Base-by-base conservation (phyloP, 2,797 vertebrate species). In the Lacerta viridis region DNA sequence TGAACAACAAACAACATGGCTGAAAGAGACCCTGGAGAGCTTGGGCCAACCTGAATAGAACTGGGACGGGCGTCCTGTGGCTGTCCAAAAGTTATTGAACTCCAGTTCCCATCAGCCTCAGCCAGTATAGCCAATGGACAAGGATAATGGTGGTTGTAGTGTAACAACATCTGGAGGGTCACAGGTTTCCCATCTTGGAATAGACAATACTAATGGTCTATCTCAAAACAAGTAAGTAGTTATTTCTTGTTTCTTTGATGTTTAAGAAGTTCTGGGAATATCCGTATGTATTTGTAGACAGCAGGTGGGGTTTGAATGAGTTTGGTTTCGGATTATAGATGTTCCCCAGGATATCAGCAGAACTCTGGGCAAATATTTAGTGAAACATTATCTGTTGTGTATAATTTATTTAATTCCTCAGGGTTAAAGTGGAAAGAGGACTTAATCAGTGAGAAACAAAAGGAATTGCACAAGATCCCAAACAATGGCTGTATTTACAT, bases 361-460 rank as follows among this genome's bases (percentile, higher is more conserved):
- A 79, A 81, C 74, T 33, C 27, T 81, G 39, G 29, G 18, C 55
- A 41, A 61, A 36, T 69, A 68, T 50, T 76, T 36, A 27, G 41
- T 68, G n/a, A 82, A 66, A 75, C 17, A 75, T n/a, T 68, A 68
- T 68, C 66, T 76, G n/a, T n/a, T 64, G 18, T 66, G 10, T 85
- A n/a, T 74, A 72, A 72, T 82, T 64, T 33, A 29, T 64, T 83
- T 76, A 50, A 64, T 76, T 33, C 71, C 20, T 75, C 9, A 75
- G 29, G 69, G 77, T 55, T 55, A 55, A 55, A 4, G 29, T 80
- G 20, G 33, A 25, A 50, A 20, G 25, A 41, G 25, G 46, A 86
- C 27, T 39, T 41, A 86, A 29, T 76, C 64, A 86, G 41, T 79
- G 61, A 68, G 20, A 86, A 69, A 69, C 61, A 86, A 25, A 77